Percentiles rank a stretch among this genome's conserved stretches.
Evolutionary conservation across 2,888 invertebrate species (phyloP).

Genomic region (Apamea sordens): DNA sequence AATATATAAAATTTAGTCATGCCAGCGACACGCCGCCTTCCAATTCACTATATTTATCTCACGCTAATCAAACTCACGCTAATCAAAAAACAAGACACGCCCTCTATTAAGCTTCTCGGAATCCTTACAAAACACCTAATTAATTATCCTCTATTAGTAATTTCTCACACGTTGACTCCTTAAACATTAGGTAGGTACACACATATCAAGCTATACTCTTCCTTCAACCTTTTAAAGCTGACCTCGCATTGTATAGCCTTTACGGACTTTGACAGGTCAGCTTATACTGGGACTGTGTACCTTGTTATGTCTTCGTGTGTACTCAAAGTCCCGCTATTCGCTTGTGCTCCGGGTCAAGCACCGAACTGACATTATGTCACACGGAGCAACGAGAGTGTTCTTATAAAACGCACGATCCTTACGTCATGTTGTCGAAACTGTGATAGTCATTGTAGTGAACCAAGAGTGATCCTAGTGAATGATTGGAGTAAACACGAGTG

Average conservation of each 20-base stretch:
- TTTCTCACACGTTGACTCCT: conserved; percentile 6
- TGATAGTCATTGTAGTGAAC: conserved; percentile 42
- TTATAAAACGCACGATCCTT: conserved; percentile 67
- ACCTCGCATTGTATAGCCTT: background rate
- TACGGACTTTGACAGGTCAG: background rate
- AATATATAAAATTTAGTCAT: too few species aligned
- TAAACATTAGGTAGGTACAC: background rate
- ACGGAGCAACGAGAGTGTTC: conserved; percentile 68
- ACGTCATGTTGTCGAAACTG: conserved; percentile 67
- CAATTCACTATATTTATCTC: background rate
- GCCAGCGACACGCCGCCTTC: background rate
- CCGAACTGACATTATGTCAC: conserved; percentile 68
- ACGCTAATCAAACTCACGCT: background rate
- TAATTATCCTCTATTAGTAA: conserved; percentile 17
- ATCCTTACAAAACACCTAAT: conserved; percentile 35
- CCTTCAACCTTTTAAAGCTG: background rate
- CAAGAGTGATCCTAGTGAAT: conserved; percentile 5
- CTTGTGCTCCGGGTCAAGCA: conserved; percentile 38
- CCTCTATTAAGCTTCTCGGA: background rate
- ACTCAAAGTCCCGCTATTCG: conserved; percentile 43
- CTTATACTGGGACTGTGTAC: background rate
- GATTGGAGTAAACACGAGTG: conserved; percentile 6
- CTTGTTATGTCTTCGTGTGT: background rate
- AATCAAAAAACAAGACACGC: background rate
- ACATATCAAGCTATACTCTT: too few species aligned